Conservation (phyloP, 2,888 invertebrate genomes). For the Frankliniella intonsa region DNA sequence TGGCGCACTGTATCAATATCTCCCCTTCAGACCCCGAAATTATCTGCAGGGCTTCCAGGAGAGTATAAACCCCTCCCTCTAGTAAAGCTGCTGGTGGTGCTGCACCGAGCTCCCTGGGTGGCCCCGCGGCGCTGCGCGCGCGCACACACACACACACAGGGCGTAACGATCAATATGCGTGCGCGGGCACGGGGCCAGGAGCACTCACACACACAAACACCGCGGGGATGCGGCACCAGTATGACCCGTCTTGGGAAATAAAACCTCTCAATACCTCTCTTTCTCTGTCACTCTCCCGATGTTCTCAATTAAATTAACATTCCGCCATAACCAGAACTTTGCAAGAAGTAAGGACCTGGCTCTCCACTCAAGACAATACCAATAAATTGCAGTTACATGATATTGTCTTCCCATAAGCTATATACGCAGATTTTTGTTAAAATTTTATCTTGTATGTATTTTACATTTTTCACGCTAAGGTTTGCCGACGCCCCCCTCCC, state of each 20-base stretch:
- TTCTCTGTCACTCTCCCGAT: neutral
- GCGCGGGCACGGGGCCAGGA: neutral
- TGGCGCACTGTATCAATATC: slow-evolving; percentile 11
- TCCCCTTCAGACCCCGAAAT: neutral
- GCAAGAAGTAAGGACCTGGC: too few species aligned
- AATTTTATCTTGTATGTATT: too few species aligned
- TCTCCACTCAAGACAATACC: too few species aligned
- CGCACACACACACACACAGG: neutral
- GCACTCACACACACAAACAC: neutral
- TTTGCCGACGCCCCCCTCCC: too few species aligned
- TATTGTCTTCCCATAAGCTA: too few species aligned
- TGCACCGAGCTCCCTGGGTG: neutral
- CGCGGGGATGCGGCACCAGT: too few species aligned
- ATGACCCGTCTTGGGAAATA: too few species aligned
- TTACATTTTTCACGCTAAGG: too few species aligned
- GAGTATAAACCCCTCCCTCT: slow-evolving; percentile 15
- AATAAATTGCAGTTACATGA: too few species aligned
- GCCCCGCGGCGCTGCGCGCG: neutral
- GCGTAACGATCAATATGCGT: neutral
- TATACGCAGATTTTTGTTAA: too few species aligned
- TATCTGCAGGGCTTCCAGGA: slow-evolving; percentile 26
- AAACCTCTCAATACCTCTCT: neutral
- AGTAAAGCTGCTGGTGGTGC: neutral
- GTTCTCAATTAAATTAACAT: too few species aligned
- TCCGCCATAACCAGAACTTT: too few species aligned